These are phyloP conservation scores for Bujurquina vittata DNA, from an alignment of 2,113 vertebrate genomes.

Conservation along the genomic window DNA sequence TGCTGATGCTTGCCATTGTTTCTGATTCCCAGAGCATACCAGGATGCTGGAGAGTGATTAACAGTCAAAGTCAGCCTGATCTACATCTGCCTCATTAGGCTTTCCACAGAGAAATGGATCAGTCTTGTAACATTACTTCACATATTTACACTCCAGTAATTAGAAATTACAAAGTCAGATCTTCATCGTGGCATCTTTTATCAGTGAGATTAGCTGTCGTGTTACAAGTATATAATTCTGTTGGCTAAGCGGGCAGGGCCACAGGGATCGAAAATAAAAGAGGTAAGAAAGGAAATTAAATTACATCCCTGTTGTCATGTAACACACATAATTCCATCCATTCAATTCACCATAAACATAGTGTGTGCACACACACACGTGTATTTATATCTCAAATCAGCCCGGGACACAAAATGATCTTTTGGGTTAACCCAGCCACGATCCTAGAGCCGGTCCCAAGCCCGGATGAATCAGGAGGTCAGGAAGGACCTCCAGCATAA, in stretches of 20 bases:
- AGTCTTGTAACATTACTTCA: conserved; percentile 50
- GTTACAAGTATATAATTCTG: conserved; percentile 56
- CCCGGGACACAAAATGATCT: no score
- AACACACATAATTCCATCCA: not conserved
- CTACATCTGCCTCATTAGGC: conserved; percentile 44
- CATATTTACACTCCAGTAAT: conserved; percentile 71
- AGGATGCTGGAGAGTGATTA: conserved; percentile 29
- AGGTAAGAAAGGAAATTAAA: conserved; percentile 8
- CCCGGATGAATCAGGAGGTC: no score
- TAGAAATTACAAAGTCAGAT: conserved; percentile 64
- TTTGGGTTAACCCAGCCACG: no score
- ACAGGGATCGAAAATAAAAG: conserved; percentile 22
- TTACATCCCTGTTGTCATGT: not conserved
- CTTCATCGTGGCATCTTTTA: conserved; percentile 49
- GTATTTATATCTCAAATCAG: no score
- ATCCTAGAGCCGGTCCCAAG: no score
- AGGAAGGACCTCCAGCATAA: no score
- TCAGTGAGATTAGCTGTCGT: conserved; percentile 69
- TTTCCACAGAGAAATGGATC: conserved; percentile 40
- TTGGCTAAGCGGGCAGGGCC: conserved; percentile 30
- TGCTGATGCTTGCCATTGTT: conserved; percentile 20
- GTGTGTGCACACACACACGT: no score
- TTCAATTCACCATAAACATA: not conserved
- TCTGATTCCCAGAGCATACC: conserved; percentile 27
- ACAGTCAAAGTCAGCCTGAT: conserved; percentile 45